Base-by-base conservation (phyloP, 2,113 vertebrate genomes). In the Corvus hawaiiensis region DNA sequence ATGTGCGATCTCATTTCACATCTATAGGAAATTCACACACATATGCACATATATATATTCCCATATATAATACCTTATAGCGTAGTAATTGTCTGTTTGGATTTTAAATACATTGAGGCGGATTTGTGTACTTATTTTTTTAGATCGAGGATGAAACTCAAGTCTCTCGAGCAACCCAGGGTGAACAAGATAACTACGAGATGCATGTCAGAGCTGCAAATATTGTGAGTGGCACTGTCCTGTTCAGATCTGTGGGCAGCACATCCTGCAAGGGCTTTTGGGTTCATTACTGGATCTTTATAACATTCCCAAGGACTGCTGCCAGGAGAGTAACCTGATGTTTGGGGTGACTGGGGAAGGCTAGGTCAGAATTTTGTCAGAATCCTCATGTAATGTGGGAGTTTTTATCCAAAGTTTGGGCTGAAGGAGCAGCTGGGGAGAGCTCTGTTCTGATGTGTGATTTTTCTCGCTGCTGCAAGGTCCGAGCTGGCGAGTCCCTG, bases 71-170 rank as follows among this genome's bases (percentile, higher is more conserved):
- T 62, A 22, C 14, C 30, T 41, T 69, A 10, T n/a, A 49, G 6
- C 13, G 5, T 20, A 63, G 11, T 27, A 33, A 33, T 49, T 32
- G 3, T 8, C 26, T 55, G 0, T 33, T 18, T 23, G 27, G 14
- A 63, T 71, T 51, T 63, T 51, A 43, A 28, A 5, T 28, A 14
- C 6, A 4, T 66, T 21, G 44, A 37, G 6, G 26, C 54, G 35
- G 18, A 3, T 59, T 19, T 14, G 1, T 86, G 3, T 13, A 1
- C 10, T 30, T 84, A 76, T 78, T 80, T 32, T 52, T 94, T 19
- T 95, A 99, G 99, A 98, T 99, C 30, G 99, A 99, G 85, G 99
- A 99, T 6, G 99, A 99, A 98, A 99, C 99, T 0, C 99, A 99
- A 96, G 99, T 99, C 14, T 98, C 99, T 7, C 96, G 99, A 78